phyloP scores from a whole-genome alignment of 2,113 vertebrate species.

The Indicator indicator region DNA sequence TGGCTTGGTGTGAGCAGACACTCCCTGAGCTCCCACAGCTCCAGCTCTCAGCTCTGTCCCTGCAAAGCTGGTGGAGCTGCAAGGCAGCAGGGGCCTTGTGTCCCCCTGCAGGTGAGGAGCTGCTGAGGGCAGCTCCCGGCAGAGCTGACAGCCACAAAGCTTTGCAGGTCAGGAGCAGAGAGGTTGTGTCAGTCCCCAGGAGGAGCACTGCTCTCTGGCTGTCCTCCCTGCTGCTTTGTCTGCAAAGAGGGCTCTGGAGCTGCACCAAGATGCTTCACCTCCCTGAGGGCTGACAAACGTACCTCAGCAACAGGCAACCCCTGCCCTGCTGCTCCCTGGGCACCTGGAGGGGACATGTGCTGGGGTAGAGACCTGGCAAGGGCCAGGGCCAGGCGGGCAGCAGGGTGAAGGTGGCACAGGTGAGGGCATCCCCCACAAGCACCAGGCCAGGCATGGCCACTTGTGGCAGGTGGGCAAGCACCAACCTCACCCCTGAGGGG shows the following conservation, averaged over 20 bases:
- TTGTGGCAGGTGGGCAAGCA: too few relatives aligned
- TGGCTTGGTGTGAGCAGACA: not conserved
- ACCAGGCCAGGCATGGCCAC: accelerated
- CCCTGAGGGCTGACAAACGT: not conserved
- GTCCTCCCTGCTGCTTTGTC: too few relatives aligned
- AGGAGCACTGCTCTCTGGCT: too few relatives aligned
- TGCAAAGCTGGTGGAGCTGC: not conserved
- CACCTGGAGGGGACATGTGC: not conserved
- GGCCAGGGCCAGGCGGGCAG: not conserved
- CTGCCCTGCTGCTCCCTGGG: not conserved
- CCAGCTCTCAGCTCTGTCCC: not conserved
- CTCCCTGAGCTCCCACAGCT: accelerated
- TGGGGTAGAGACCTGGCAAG: not conserved
- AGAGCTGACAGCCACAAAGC: not conserved
- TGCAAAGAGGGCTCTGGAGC: too few relatives aligned
- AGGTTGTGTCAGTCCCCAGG: not conserved
- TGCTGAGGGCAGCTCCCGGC: too few relatives aligned
- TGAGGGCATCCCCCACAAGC: accelerated
- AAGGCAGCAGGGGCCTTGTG: accelerated
- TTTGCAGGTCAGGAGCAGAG: not conserved
- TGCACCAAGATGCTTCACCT: not conserved
- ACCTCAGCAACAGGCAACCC: not conserved
- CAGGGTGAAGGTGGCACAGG: not conserved
- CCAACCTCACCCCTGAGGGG: not conserved
- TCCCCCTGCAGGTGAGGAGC: not conserved